phyloP scores from a whole-genome alignment of 2,888 invertebrate genomes.

The Dyspetes luteomarginatus region DNA sequence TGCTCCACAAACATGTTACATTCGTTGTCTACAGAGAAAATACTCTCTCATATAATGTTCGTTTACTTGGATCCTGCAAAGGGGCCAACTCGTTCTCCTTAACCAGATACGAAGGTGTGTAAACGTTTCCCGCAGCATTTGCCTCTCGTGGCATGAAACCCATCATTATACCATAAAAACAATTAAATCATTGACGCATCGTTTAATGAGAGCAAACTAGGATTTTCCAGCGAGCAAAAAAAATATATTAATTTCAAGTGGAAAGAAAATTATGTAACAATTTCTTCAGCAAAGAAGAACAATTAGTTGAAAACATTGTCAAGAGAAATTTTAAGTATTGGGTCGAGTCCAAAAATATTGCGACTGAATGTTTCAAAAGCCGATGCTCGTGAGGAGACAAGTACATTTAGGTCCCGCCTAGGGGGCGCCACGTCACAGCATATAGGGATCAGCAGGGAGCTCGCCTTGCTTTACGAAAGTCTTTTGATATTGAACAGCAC shows the following conservation, averaged over 20 bases:
- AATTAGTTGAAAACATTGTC: too few species aligned
- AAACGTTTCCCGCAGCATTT: not conserved
- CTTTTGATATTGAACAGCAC: too few species aligned
- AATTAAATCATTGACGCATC: not conserved
- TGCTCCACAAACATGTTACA: constrained; percentile 11
- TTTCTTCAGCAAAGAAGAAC: too few species aligned
- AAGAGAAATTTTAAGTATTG: too few species aligned
- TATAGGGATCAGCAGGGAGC: too few species aligned
- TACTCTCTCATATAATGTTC: constrained; percentile 32
- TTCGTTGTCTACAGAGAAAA: constrained; percentile 30
- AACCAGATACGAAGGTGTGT: not conserved
- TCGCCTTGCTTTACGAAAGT: too few species aligned
- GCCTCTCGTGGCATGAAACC: not conserved
- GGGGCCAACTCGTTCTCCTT: constrained; percentile 1
- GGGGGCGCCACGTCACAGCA: not conserved
- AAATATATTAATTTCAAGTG: too few species aligned
- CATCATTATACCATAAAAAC: not conserved
- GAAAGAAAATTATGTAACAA: too few species aligned
- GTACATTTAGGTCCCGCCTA: not conserved
- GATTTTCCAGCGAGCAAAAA: too few species aligned
- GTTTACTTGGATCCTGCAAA: constrained; percentile 17
- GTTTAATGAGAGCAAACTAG: too few species aligned
- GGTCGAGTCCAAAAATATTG: too few species aligned
- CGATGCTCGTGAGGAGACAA: not conserved
- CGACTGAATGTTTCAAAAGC: too few species aligned